A percentile compares a stretch with the other conserved stretches of the same genome.
Conservation (phyloP, 2,113 vertebrate genomes). For the Pyrgilauda ruficollis region DNA sequence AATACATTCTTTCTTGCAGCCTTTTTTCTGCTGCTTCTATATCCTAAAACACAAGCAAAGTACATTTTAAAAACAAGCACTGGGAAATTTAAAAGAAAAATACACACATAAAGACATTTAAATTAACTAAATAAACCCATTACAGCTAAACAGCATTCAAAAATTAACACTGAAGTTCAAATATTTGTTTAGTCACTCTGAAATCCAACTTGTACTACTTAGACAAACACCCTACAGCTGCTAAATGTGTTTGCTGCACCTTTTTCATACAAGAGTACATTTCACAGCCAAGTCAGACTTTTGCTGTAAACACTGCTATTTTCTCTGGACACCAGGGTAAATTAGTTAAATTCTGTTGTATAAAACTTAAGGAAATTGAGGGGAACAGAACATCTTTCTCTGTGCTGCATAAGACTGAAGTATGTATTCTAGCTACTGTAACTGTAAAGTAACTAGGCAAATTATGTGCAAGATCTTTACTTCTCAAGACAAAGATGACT, state of each 20-base stretch:
- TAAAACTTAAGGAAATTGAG: not conserved
- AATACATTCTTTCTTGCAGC: slow-evolving; percentile 61
- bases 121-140: not conserved
- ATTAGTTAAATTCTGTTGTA: not conserved
- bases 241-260: not conserved
- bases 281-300: not conserved
- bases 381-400: not conserved
- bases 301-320: not conserved
- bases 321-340: not conserved
- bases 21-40: slow-evolving; percentile 75
- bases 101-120: not conserved
- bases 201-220: not conserved
- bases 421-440: slow-evolving; percentile 45
- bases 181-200: not conserved
- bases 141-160: not conserved
- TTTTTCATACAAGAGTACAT: not conserved
- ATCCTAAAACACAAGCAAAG: slow-evolving; percentile 75
- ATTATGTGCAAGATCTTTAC: slow-evolving; percentile 68
- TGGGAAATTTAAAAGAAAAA: not conserved
- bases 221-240: not conserved
- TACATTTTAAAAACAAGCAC: slow-evolving; percentile 8
- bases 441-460: slow-evolving; percentile 64
- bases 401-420: not conserved
- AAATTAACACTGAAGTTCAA: not conserved
- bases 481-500: slow-evolving; percentile 74